Percentiles rank a stretch among this genome's conserved stretches.
phyloP scores from a whole-genome alignment of 2,113 vertebrate species.

The Labeo catla region DNA sequence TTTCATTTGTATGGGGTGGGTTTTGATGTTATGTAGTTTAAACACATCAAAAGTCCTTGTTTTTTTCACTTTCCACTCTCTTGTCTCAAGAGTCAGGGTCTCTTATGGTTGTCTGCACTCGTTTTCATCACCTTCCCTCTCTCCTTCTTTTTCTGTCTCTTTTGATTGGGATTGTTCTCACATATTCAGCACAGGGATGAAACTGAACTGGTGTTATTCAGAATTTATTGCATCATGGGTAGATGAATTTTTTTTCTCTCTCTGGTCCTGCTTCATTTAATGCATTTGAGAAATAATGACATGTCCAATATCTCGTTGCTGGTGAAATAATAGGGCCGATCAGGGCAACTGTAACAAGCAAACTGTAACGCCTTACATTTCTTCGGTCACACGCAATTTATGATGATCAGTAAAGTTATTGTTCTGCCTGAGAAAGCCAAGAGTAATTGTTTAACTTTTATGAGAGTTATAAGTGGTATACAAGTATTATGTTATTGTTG shows the following conservation, averaged over 20 bases:
- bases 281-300: neutral
- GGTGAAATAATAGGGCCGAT: neutral
- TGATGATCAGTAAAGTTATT: neutral
- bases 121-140: neutral
- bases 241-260: neutral
- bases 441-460: too few species aligned
- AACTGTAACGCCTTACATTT: neutral
- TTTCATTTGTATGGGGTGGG: neutral
- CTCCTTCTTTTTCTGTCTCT: neutral
- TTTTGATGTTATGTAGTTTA: conserved; percentile 4
- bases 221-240: neutral
- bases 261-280: neutral
- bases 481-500: too few species aligned
- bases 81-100: neutral
- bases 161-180: neutral
- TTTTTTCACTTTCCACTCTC: neutral
- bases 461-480: too few species aligned
- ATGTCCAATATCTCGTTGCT: neutral
- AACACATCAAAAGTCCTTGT: conserved; percentile 16
- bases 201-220: neutral
- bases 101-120: neutral
- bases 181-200: neutral
- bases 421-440: neutral
- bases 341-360: neutral
- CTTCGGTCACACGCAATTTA: neutral